Percentiles rank a stretch among this genome's conserved stretches.
phyloP scores from a whole-genome alignment of 2,888 invertebrate genomes.

The Drosophila yooni region DNA sequence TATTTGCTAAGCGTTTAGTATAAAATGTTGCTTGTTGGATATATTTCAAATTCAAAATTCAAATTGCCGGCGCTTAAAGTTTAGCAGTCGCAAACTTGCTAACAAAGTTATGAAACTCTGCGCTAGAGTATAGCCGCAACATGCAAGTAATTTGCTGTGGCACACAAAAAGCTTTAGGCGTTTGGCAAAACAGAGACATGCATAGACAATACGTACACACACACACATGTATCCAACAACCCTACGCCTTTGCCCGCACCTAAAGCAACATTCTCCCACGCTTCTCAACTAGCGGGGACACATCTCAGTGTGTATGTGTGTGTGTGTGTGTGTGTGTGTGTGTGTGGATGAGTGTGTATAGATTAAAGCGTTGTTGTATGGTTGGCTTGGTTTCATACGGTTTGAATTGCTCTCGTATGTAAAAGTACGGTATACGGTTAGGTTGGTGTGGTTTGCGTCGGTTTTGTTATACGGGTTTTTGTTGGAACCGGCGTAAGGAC shows the following conservation, averaged over 20 bases:
- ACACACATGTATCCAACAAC: slow-evolving; percentile 29
- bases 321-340: slow-evolving; percentile 1
- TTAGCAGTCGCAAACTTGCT: neutral
- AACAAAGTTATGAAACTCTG: slow-evolving; percentile 18
- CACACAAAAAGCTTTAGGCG: slow-evolving; percentile 64
- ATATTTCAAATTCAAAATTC: neutral
- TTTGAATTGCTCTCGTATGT: slow-evolving; percentile 26
- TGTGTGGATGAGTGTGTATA: slow-evolving; percentile 22
- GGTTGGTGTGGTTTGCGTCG: slow-evolving; percentile 21
- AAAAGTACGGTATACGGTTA: slow-evolving; percentile 12
- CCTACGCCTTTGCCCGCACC: neutral
- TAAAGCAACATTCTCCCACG: neutral
- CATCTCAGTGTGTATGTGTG: slow-evolving; percentile 4
- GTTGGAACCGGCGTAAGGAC: slow-evolving; percentile 49
- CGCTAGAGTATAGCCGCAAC: slow-evolving; percentile 49
- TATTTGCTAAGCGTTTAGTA: too few relatives aligned
- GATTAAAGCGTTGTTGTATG: slow-evolving; percentile 55
- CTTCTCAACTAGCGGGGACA: slow-evolving; percentile 6
- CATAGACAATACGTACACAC: slow-evolving; percentile 48
- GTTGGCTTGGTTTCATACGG: slow-evolving; percentile 25
- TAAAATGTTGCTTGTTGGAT: neutral
- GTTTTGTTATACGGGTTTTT: slow-evolving; percentile 11
- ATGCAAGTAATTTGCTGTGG: slow-evolving; percentile 68
- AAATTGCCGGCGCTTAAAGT: slow-evolving; percentile 3
- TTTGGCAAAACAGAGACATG: slow-evolving; percentile 52